Evolutionary conservation across 2,888 invertebrate species (phyloP).

Genomic region (Cristatella mucedo): DNA sequence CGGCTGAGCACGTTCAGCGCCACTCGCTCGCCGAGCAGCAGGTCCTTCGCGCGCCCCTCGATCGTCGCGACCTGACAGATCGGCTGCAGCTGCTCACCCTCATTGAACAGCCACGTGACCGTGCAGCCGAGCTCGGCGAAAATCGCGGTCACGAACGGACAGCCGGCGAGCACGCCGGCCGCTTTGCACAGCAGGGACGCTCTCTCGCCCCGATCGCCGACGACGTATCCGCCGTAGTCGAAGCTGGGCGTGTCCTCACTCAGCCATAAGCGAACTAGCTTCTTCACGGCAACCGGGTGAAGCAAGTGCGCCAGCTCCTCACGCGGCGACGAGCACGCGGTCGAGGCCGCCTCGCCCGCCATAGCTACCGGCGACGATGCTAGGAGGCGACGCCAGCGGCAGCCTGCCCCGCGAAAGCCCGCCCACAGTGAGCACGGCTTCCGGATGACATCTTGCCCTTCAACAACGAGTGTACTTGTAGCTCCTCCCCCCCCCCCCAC

Average conservation of each 20-base stretch:
- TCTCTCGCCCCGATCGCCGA: conserved; percentile 28
- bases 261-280: conserved; percentile 28
- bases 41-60: conserved; percentile 28
- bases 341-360: too few species aligned
- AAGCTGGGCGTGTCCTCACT: conserved; percentile 34
- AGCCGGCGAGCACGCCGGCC: conserved; percentile 36
- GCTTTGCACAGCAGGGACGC: conserved; percentile 28
- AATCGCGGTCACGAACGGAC: conserved; percentile 38
- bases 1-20: conserved; percentile 37
- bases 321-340: too few species aligned
- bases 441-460: too few species aligned
- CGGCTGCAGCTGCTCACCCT: conserved; percentile 26
- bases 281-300: conserved; percentile 23
- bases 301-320: too few species aligned
- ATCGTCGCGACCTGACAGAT: conserved; percentile 26
- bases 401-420: too few species aligned
- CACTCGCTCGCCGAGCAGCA: conserved; percentile 38
- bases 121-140: conserved; percentile 33
- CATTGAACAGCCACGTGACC: conserved; percentile 29
- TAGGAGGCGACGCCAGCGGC: too few species aligned
- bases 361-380: too few species aligned
- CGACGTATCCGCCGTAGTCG: conserved; percentile 35
- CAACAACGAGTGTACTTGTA: too few species aligned
- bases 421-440: too few species aligned
- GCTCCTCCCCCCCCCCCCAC: too few species aligned